Evolutionary conservation across 1,140 invertebrate genomes (phyloP), one percentile per base, ranked within the genome.

Genomic region (Popillia japonica): DNA sequence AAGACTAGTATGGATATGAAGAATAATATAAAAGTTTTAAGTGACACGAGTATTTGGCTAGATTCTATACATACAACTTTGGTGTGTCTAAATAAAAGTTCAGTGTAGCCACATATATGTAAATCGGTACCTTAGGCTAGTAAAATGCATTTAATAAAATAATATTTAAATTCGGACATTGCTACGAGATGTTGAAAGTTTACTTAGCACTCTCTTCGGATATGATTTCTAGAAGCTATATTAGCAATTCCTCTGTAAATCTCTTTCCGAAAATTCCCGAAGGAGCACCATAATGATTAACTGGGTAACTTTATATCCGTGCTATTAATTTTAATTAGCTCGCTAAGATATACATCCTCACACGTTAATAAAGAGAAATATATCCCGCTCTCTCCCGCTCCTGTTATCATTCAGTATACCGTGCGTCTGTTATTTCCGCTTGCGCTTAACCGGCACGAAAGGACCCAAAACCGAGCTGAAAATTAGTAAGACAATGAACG

Each of bases 311-410:
- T 68, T 68, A 34, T 68, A 68, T 68, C 61, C 61, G 22, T 11
- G 20, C 27, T 68, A 68, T 68, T 68, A 68, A 68, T 68, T 68
- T 68, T 68, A 68, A 68, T 68, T 68, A 68, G 22, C 61, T 17
- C 22, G 61, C 61, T 68, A 68, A 68, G 61, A 68, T 68, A 34
- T 68, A 68, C 61, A 34, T 20, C 61, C 61, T 27, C 22, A 55
- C 61, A 68, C 61, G 22, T 20, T 68, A 68, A 68, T 68, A 68
- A 68, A 68, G 61, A 68, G 61, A 68, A 68, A 68, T 68, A 68
- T 68, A 68, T 22, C 8, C 61, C 17, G 14, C 14, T 55, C 48
- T 55, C n/a, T n/a, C 48, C 48, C 48, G 6, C 17, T 48, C 6
- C 4, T n/a, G n/a, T 17, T 68, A 68, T 27, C 8, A 27, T 68